Evolutionary conservation across 2,888 invertebrate genomes (phyloP), one percentile per base, ranked within the genome.

Genomic region (Steinernema hermaphroditum): DNA sequence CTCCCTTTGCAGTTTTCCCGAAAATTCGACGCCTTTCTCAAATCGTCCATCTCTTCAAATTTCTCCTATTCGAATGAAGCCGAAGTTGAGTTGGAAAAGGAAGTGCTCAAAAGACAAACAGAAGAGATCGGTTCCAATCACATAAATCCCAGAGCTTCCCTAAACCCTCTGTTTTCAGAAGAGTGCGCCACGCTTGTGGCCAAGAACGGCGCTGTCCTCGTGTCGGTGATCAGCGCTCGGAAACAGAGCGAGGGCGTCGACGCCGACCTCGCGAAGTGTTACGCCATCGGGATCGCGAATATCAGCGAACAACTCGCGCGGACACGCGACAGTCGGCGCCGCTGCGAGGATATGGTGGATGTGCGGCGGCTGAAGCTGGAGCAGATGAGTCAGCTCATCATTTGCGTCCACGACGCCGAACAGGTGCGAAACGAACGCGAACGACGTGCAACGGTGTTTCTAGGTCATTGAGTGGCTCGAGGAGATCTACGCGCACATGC

Each of bases 321-420:
- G n/a, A 76, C 76, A 0, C 68, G 73, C 14, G 77, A 81, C 37
- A 57, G 81, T 46, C 72, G 77, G 71, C 62, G 72, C 46, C 62
- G 81, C 74, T 81, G 62, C 14, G 68, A 62, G 12, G 92, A 93
- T 82, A 91, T 92, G 80, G 91, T 92, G 1, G 92, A 92, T 82
- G 88, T 93, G 78, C 91, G 92, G 85, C 91, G 91, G 86, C 88
- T 93, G 75, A 92, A 92, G 74, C 88, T 93, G 79, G 92, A 93
- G 85, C 93, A 93, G 88, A 91, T 92, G 77, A 84, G 91, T 70
- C 91, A 93, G 86, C 91, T 93, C 80, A 89, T 91, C 81, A 91
- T 91, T 27, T 93, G 92, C 86, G 93, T 93, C 87, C 90, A 90
- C 81, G 93, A 93, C 85, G 91, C 91, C 0, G 89, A 90, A 74